phyloP scores from a whole-genome alignment of 2,888 invertebrate species.

The Cephus rjabovi region DNA sequence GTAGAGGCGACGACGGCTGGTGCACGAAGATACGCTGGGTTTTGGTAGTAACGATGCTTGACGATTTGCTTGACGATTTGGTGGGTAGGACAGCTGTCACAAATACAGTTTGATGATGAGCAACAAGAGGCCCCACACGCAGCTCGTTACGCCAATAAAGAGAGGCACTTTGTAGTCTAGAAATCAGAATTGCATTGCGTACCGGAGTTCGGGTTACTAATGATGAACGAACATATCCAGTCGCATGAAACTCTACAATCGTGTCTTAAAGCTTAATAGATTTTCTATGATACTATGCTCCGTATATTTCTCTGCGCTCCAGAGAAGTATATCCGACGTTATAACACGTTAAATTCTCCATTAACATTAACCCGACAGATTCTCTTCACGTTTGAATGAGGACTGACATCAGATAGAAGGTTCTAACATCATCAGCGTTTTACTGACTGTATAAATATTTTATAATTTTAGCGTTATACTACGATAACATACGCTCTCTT shows the following conservation, averaged over 20 bases:
- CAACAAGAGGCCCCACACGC: slow-evolving; percentile 86
- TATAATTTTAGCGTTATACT: not conserved
- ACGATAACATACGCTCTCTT: not conserved
- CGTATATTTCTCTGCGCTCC: not conserved
- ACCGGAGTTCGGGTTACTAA: slow-evolving; percentile 62
- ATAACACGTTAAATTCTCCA: not conserved
- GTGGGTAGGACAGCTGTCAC: slow-evolving; percentile 68
- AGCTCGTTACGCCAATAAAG: slow-evolving; percentile 90
- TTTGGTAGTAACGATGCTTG: slow-evolving; percentile 59
- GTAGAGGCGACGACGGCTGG: slow-evolving; percentile 60
- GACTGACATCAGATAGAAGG: not conserved
- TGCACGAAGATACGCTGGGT: slow-evolving; percentile 59
- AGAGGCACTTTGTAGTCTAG: slow-evolving; percentile 75
- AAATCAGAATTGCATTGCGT: slow-evolving; percentile 66
- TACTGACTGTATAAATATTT: not conserved
- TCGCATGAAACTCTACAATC: slow-evolving; percentile 8
- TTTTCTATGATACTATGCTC: not conserved
- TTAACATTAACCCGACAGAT: not conserved
- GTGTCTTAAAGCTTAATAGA: not conserved
- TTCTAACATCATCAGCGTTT: not conserved
- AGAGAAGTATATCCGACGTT: not conserved
- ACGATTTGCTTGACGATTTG: slow-evolving; percentile 57
- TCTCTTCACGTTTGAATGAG: not conserved
- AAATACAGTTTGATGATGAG: slow-evolving; percentile 79
- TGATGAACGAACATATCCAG: slow-evolving; percentile 34